Evolutionary conservation across 2,888 invertebrate genomes (phyloP), one percentile per base, ranked within the genome.

Genomic region (Hydrotaea cyrtoneurina): DNA sequence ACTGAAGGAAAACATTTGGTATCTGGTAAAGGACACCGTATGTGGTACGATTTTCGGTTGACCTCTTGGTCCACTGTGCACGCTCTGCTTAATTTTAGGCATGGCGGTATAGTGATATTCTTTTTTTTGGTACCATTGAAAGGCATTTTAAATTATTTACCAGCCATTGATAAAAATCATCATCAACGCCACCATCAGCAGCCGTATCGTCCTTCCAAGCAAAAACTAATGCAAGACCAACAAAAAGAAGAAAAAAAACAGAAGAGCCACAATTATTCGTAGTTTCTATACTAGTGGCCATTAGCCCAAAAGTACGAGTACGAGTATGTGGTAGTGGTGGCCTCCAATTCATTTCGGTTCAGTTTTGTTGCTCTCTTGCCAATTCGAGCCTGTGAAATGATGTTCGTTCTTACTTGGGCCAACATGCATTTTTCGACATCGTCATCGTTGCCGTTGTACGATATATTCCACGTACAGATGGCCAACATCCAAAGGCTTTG

Each of bases 101-200:
- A 3, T 39, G 39, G 10, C 11, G 50, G 50, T 4, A 17, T 46
- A 31, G 10, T 21, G 15, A 39, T 43, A 66, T 17, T n/a, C n/a
- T n/a, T n/a, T n/a, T n/a, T n/a, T 64, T 31, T 43, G 53, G 50
- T 26, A 23, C 8, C 26, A 23, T 26, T 59, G 23, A 59, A 26
- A 23, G 26, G 2, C 11, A 19, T 43, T 43, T 64, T 78, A 75
- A 81, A 81, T 84, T 79, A 84, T 81, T 81, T 84, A 82, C 57
- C 71, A 76, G 66, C 72, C 81, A 84, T 73, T 81, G 84, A 81
- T 82, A 76, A 82, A 84, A 79, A 84, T 84, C 78, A 84, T 82
- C 75, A 72, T 73, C 76, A 79, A 36, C 64, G 11, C 17, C 66
- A 66, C 31, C 31, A 43, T 19, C 39, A 43, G 17, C 64, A 11